phyloP scores from a whole-genome alignment of 2,888 invertebrate species.

The Cynaeus angustus region DNA sequence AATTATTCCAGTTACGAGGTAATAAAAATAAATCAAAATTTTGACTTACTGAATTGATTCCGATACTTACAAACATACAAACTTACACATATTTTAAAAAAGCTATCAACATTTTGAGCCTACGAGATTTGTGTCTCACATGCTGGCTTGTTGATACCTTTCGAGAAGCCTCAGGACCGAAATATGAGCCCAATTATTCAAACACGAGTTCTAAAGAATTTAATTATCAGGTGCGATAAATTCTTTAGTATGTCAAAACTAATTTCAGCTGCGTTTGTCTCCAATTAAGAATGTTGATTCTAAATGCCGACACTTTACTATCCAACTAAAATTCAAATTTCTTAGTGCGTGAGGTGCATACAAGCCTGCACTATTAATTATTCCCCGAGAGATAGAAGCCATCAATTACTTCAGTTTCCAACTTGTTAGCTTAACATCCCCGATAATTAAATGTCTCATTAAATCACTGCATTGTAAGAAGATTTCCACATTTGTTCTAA shows the following conservation, averaged over 20 bases:
- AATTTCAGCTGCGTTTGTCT: constrained; percentile 57
- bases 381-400: constrained; percentile 28
- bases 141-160: no score
- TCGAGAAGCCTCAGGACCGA: no score
- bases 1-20: no score
- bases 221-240: constrained; percentile 48
- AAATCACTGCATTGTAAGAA: constrained; percentile 40
- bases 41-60: no score
- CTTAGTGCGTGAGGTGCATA: constrained; percentile 47
- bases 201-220: constrained; percentile 1
- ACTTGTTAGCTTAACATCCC: constrained; percentile 41
- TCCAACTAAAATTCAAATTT: constrained; percentile 46
- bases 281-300: constrained; percentile 54
- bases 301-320: constrained; percentile 36
- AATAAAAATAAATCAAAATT: no score
- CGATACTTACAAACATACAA: no score
- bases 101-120: no score
- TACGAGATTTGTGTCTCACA: no score
- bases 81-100: no score
- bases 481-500: constrained; percentile 41
- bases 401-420: constrained; percentile 42
- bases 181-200: no score
- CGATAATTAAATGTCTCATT: constrained; percentile 51
- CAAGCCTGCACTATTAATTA: constrained; percentile 38
- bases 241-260: constrained; percentile 51